phyloP scores from a whole-genome alignment of 2,888 invertebrate genomes.

The Frankliniella intonsa region DNA sequence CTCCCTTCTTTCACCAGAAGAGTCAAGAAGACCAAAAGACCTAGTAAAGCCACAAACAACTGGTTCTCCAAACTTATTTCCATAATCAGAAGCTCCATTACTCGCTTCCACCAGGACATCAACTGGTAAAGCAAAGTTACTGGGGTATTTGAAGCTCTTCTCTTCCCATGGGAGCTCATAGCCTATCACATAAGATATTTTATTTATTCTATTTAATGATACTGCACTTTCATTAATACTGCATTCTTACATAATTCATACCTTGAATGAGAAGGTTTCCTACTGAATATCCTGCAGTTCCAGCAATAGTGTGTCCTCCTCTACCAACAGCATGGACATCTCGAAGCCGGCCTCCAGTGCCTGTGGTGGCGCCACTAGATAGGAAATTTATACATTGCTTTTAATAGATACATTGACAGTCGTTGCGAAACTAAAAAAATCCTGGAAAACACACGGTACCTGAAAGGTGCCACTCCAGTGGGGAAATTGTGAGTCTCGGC shows the following conservation, averaged over 20 bases:
- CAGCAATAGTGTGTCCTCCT: conserved; percentile 90
- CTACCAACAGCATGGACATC: conserved; percentile 94
- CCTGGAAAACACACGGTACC: conserved; percentile 43
- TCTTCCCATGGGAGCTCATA: conserved; percentile 88
- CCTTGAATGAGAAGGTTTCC: conserved; percentile 89
- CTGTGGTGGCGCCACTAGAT: conserved; percentile 90
- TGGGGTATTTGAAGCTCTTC: conserved; percentile 65
- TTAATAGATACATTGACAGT: too few relatives aligned
- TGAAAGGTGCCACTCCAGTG: conserved; percentile 92
- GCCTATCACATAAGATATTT: conserved; percentile 51
- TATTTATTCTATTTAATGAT: conserved; percentile 29
- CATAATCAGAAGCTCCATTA: conserved; percentile 97
- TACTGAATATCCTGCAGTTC: conserved; percentile 94
- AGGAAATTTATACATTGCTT: too few relatives aligned
- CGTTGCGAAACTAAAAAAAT: conserved; percentile 19
- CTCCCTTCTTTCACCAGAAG: conserved; percentile 68
- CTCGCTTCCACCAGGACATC: conserved; percentile 92
- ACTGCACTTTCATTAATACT: conserved; percentile 3
- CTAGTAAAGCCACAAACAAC: conserved; percentile 86
- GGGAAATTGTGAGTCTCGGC: conserved; percentile 99
- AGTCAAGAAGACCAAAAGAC: conserved; percentile 75
- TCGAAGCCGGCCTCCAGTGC: conserved; percentile 91
- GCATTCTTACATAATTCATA: conserved; percentile 42
- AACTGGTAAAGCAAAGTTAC: conserved; percentile 82
- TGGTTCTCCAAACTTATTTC: conserved; percentile 98